Base-by-base conservation (phyloP, 2,797 vertebrate species). In the Gastrophryne carolinensis region DNA sequence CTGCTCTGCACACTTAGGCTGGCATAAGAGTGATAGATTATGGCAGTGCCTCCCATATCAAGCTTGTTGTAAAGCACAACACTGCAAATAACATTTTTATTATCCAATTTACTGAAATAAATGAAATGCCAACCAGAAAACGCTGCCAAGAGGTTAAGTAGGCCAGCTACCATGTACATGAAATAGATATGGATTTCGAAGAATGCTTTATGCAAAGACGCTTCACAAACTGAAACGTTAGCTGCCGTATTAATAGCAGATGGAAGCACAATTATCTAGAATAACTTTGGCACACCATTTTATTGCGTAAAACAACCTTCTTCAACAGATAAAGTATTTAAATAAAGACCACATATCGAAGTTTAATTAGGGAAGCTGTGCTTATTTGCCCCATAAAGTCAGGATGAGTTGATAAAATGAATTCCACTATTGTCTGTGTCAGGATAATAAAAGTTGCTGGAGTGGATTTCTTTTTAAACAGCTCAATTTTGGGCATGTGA, bases 251-350 rank as follows among this genome's bases (percentile, higher is more conserved):
- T 78, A 78, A 64, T 54, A 35, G 24, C 34, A 64, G 58, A 71
- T 62, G 58, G 74, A 64, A 71, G 64, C 49, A 56, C 60, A 72
- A 77, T 77, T 77, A 77, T 77, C 58, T 71, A 54, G 37, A 78
- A 71, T 72, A 78, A 65, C 53, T 58, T 65, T 71, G 75, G 37
- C 60, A 54, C 67, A n/a, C 60, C 49, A 11, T 57, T 78, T 78
- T 72, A 72, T 35, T 60, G 64, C 11, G 68, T 39, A 65, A 72
- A 66, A 63, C 50, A 72, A 27, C 68, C 39, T 58, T 35, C 52
- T 63, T 57, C 39, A 72, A 60, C 58, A 72, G 75, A 72, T 78
- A 72, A 78, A 66, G 50, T 65, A 78, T 66, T 77, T 78, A 65
- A 78, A 65, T 78, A 78, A 78, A 72, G 67, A 65, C 60, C 57